Evolutionary conservation across 2,888 invertebrate species (phyloP), one percentile per base, ranked within the genome.

Genomic region (Chloroclystis v-ata): DNA sequence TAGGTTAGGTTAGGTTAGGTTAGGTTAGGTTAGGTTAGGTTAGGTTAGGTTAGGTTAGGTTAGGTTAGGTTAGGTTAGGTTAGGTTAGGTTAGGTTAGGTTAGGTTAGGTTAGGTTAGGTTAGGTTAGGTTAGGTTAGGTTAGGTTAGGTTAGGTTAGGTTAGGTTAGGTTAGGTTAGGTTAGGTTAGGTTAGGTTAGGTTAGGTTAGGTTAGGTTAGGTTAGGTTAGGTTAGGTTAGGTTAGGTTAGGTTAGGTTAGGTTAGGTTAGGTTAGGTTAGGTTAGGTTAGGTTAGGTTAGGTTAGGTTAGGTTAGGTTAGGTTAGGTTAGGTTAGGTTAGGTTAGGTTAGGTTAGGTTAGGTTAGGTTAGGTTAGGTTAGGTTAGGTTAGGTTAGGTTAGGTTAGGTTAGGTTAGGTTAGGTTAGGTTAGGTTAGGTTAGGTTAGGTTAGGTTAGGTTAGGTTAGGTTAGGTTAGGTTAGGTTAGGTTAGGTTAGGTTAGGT

Each of bases 121-220:
- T 37, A 30, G 29, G 25, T 37, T 40, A 37, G 43, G 43, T 38
- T 38, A 38, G 38, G 38, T 38, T 38, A 30, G 38, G 33, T 48
- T 42, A 47, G 46, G 46, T 46, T 48, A 43, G 43, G 49, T 47
- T 46, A 47, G 47, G 47, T 49, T 46, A 46, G 43, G 45, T 52
- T 52, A 42, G 45, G 47, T 39, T 45, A 48, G 45, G 48, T 48
- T 48, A 43, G 38, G 38, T 38, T 45, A 43, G 52, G 47, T 47
- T 48, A 47, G 52, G 47, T 44, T 45, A 42, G 47, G 38, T 40
- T 41, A 39, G 47, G 38, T 38, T 37, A 40, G 38, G 38, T 38
- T 38, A 50, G 54, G 54, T 54, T 50, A 51, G 54, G 54, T 54
- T 47, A 40, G 38, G 41, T 43, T 43, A 51, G 32, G 32, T 32